These are phyloP conservation scores for Acleris cristana DNA, from an alignment of 2,888 invertebrate species.

Conservation along the genomic window DNA sequence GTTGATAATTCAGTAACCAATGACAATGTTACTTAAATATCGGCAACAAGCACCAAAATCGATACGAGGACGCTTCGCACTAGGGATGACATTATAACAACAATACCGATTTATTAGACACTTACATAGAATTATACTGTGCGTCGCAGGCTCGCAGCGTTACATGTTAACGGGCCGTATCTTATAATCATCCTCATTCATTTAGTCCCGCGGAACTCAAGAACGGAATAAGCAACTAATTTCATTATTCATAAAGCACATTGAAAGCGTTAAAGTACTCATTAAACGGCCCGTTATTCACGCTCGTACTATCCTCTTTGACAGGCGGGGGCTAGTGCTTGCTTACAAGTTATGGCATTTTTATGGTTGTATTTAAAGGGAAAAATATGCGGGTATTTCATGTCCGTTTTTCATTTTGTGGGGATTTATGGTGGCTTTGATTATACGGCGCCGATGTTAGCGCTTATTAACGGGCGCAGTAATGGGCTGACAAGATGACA, in stretches of 20 bases:
- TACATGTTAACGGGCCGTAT: constrained; percentile 67
- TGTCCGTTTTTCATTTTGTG: constrained; percentile 75
- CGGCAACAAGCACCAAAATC: constrained; percentile 35
- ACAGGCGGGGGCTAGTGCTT: constrained; percentile 73
- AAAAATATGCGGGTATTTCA: constrained; percentile 77
- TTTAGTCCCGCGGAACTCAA: constrained; percentile 69
- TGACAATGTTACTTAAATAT: too few relatives aligned
- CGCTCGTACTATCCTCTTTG: constrained; percentile 78
- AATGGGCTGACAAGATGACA: constrained; percentile 70
- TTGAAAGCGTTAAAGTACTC: constrained; percentile 82
- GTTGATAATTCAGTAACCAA: too few relatives aligned
- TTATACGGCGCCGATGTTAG: constrained; percentile 75
- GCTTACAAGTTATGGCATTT: constrained; percentile 76
- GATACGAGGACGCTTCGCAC: constrained; percentile 15
- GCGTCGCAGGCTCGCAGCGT: constrained; percentile 6
- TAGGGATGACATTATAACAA: constrained; percentile 19
- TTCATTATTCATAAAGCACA: constrained; percentile 84
- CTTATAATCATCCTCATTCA: constrained; percentile 75
- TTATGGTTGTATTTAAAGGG: constrained; percentile 75
- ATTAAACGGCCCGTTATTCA: constrained; percentile 78
- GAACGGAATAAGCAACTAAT: constrained; percentile 81
- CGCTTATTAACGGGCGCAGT: constrained; percentile 75
- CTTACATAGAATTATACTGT: constrained; percentile 18
- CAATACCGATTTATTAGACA: constrained; percentile 25
- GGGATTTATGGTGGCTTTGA: constrained; percentile 78